A percentile compares a stretch with the other conserved stretches of the same genome.
phyloP scores from a whole-genome alignment of 2,888 invertebrate genomes.

The Eilema sororculum region DNA sequence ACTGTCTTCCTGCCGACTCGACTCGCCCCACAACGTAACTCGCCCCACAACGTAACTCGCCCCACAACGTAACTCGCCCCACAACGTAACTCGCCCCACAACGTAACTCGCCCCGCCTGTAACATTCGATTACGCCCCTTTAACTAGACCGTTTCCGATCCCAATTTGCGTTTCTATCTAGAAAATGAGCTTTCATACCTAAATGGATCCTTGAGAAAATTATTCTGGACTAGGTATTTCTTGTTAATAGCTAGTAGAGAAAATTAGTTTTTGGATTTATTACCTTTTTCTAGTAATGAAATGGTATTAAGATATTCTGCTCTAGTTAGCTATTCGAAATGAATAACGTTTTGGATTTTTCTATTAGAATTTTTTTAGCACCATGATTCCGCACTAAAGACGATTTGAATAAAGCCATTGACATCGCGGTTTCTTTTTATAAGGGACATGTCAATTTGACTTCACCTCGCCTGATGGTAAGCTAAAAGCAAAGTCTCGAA shows the following conservation, averaged over 20 bases:
- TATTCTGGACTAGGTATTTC: background rate
- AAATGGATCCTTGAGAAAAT: background rate
- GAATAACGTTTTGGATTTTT: no score
- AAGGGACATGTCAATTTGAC: no score
- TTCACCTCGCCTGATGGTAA: no score
- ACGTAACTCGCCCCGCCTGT: background rate
- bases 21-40: background rate
- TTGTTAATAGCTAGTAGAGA: background rate
- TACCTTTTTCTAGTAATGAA: background rate
- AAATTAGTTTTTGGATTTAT: background rate
- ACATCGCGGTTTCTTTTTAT: no score
- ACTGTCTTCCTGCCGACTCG: background rate
- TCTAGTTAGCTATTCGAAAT: background rate
- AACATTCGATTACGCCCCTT: constrained; percentile 6
- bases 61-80: background rate
- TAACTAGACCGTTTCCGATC: background rate
- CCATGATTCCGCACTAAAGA: no score
- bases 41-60: background rate
- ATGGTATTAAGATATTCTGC: background rate
- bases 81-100: background rate
- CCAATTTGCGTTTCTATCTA: background rate
- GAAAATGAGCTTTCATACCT: background rate
- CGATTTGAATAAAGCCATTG: no score
- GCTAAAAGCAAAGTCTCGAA: no score
- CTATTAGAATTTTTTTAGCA: no score